phyloP scores from a whole-genome alignment of 2,113 vertebrate genomes.

The Panthera tigris region DNA sequence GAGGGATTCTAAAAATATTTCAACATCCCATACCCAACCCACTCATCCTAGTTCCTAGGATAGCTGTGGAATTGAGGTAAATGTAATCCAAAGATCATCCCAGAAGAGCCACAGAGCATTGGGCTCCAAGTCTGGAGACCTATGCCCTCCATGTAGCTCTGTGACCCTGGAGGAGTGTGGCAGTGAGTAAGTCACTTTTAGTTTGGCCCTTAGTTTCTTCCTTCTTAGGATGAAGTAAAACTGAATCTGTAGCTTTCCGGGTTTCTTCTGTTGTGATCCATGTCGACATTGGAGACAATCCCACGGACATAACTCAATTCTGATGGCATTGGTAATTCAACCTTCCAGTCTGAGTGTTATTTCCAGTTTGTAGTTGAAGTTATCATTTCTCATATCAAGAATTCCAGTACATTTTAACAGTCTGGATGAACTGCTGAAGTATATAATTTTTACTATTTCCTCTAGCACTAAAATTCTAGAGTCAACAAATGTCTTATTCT shows the following conservation, averaged over 20 bases:
- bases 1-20: not conserved
- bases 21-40: not conserved
- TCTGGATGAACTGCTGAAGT: not conserved
- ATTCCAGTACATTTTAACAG: not conserved
- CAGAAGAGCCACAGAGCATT: not conserved
- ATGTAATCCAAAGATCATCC: not conserved
- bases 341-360: not conserved
- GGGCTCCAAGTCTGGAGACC: not conserved
- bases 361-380: not conserved
- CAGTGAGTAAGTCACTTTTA: not conserved
- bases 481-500: not conserved
- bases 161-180: not conserved
- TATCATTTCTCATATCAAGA: not conserved
- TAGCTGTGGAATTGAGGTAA: not conserved
- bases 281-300: not conserved
- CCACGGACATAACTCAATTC: not conserved
- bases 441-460: not conserved
- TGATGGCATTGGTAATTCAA: not conserved
- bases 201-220: not conserved
- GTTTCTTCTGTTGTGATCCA: not conserved
- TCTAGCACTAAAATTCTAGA: not conserved
- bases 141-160: not conserved
- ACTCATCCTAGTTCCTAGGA: not conserved
- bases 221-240: not conserved
- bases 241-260: not conserved